Conservation (phyloP, 2,113 vertebrate genomes). For the Marcusenius ussheri region DNA sequence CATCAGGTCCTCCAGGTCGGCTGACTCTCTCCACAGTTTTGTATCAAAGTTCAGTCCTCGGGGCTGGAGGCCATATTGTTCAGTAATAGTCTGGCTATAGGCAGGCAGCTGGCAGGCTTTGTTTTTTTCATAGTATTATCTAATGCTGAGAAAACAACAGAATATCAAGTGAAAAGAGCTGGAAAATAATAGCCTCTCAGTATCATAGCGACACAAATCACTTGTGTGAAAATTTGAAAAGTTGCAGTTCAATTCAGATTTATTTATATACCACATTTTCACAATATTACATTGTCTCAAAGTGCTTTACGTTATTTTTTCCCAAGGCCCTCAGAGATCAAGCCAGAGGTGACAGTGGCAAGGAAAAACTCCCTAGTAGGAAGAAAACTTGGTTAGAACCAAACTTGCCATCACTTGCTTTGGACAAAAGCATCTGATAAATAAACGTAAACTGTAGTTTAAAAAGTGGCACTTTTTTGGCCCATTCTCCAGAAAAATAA, state of each 20-base stretch:
- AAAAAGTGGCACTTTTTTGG: no score
- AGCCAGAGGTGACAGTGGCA: no score
- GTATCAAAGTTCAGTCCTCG: conserved; percentile 57
- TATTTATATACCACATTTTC: no score
- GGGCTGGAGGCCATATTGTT: conserved; percentile 55
- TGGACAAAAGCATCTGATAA: background rate
- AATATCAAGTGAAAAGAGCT: background rate
- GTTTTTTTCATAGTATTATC: background rate
- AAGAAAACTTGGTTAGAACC: no score
- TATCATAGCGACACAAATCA: background rate
- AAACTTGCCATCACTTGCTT: background rate
- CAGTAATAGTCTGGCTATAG: conserved; percentile 44
- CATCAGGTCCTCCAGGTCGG: conserved; percentile 53
- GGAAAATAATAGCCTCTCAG: background rate
- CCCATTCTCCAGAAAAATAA: background rate
- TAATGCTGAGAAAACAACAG: background rate
- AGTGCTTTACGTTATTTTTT: no score
- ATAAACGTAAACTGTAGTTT: background rate
- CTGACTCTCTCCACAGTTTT: conserved; percentile 53
- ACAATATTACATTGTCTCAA: no score
- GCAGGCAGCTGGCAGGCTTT: background rate
- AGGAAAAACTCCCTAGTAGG: no score
- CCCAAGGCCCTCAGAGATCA: no score
- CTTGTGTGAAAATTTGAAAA: background rate
- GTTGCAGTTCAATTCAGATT: background rate